These are phyloP conservation scores for Apaloderma vittatum DNA, from an alignment of 2,113 vertebrate species.

Conservation along the genomic window DNA sequence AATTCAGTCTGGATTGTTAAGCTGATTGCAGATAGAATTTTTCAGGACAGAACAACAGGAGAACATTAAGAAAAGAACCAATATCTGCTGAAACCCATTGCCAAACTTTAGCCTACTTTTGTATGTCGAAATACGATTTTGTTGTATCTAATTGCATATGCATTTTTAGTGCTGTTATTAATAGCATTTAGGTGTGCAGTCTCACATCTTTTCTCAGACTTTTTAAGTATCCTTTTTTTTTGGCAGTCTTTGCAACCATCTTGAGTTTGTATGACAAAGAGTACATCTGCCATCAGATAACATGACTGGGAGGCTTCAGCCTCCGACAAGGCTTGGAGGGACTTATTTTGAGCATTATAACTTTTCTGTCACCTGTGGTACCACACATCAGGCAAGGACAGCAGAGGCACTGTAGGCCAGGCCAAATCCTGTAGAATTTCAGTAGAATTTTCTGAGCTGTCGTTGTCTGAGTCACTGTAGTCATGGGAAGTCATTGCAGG, in stretches of 20 bases:
- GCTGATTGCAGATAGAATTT: not conserved
- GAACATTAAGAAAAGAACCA: not conserved
- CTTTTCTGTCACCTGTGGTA: not conserved
- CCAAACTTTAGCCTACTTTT: not conserved
- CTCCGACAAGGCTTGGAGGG: not conserved
- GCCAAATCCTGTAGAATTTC: not conserved
- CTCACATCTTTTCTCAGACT: not conserved
- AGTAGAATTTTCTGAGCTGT: not conserved
- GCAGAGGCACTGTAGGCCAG: not conserved
- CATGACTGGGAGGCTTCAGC: not conserved
- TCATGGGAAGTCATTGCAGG: not conserved
- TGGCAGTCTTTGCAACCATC: not conserved
- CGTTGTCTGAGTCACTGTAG: not conserved
- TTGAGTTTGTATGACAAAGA: not conserved
- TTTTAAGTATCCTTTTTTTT: not conserved
- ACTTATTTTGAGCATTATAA: not conserved
- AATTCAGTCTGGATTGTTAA: not conserved
- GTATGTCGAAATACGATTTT: not conserved
- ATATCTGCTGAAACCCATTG: not conserved
- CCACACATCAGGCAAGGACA: not conserved
- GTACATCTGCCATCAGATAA: not conserved
- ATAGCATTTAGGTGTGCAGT: not conserved
- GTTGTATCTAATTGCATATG: not conserved
- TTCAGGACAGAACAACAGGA: not conserved
- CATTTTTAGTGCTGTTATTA: not conserved